phyloP scores from a whole-genome alignment of 2,888 invertebrate species.

The Drosophila mimetica region DNA sequence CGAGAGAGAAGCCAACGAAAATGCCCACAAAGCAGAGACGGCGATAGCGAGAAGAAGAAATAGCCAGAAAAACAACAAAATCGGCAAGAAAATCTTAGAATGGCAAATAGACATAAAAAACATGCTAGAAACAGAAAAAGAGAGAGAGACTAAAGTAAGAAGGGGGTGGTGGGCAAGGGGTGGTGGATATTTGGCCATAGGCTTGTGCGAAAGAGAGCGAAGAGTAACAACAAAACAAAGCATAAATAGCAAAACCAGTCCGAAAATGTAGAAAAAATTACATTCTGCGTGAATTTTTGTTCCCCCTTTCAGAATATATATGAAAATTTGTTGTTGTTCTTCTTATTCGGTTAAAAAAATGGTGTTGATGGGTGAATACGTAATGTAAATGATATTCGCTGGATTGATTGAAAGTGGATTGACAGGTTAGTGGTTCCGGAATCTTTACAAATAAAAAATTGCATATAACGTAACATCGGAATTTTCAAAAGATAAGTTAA shows the following conservation, averaged over 20 bases:
- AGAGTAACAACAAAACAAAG: constrained; percentile 26
- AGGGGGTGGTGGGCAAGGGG: constrained; percentile 19
- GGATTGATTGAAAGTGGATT: constrained; percentile 12
- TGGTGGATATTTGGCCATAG: constrained; percentile 17
- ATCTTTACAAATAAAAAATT: neutral
- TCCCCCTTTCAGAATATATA: constrained; percentile 3
- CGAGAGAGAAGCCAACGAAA: constrained; percentile 47
- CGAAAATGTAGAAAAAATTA: constrained; percentile 18
- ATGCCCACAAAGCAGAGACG: constrained; percentile 49
- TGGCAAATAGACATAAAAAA: constrained; percentile 37
- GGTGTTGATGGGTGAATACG: constrained; percentile 8
- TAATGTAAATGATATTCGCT: constrained; percentile 21
- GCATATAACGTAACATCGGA: neutral
- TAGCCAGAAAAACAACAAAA: constrained; percentile 43
- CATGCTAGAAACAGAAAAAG: constrained; percentile 26
- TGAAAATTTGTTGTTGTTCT: constrained; percentile 14
- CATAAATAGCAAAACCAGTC: constrained; percentile 40
- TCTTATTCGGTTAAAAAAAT: neutral
- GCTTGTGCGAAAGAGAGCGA: constrained; percentile 6
- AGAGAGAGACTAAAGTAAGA: neutral
- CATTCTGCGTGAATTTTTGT: constrained; percentile 1
- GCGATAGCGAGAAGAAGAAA: constrained; percentile 35
- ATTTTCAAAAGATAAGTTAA: neutral
- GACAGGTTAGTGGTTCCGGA: neutral
- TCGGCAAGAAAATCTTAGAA: constrained; percentile 42